Evolutionary conservation across 1,140 invertebrate genomes (phyloP), one percentile per base, ranked within the genome.

Genomic region (Sinella curviseta): DNA sequence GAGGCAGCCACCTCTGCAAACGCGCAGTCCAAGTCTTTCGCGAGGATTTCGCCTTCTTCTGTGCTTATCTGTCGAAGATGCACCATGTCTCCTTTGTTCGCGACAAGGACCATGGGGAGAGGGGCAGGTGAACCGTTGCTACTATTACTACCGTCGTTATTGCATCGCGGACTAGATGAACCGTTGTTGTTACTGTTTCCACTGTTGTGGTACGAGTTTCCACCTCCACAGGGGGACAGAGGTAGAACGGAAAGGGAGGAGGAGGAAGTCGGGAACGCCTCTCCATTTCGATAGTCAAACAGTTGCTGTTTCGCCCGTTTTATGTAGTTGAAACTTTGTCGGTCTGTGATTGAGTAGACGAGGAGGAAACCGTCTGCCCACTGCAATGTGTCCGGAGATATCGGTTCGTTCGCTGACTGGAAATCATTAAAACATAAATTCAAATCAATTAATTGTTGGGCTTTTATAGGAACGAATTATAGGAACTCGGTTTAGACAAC

Each of bases 31-130:
- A 93, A 93, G 85, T 95, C 93, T 86, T 95, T 94, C 0, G 94
- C 94, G 39, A 95, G 87, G 81, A 94, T 94, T 86, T 95, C 94
- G 26, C 94, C 94, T 87, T 97, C 95, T 83, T 95, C 94, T 8
- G 90, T 90, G 83, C 92, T 94, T 76, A 97, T 94, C 90, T 97
- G 94, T 83, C 96, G 88, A 73, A 97, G 88, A 87, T 97, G 95
- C 35, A 96, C 93, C 91, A 97, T 94, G 85, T 97, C 96, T 8
- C 91, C 93, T 88, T 97, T 97, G 85, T 97, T 97, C 24, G 92
- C 96, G 24, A 95, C 92, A 1, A 96, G 88, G 3, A 92, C 90
- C 4, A 95, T 89, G 1, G 94, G 94, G 1, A 83, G 82, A 83
- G 85, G 79, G 82, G 84, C 78, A 24, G 79, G 39, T 17, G 35